These are phyloP conservation scores for Schizothorax lantsangensis DNA, from an alignment of 2,797 vertebrate species.

Conservation along the genomic window DNA sequence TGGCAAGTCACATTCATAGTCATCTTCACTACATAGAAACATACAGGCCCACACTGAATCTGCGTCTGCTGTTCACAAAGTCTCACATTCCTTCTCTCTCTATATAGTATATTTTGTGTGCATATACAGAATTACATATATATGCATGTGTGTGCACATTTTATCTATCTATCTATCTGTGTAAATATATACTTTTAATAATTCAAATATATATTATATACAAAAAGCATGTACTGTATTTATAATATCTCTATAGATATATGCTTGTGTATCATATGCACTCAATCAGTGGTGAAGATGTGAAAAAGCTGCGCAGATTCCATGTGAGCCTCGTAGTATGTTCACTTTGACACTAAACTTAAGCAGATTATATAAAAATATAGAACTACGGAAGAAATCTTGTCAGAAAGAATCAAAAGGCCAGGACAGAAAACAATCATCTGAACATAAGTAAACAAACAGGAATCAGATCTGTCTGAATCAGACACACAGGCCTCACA, in stretches of 20 bases:
- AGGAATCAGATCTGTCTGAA: neutral
- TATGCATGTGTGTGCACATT: too few relatives aligned
- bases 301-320: neutral
- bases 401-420: neutral
- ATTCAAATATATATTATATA: neutral
- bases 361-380: constrained; percentile 42
- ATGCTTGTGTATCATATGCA: neutral
- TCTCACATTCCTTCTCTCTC: neutral
- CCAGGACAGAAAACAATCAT: neutral
- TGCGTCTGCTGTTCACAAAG: neutral
- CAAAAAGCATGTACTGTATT: neutral
- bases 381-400: constrained; percentile 12
- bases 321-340: neutral
- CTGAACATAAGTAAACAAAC: neutral
- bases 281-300: neutral
- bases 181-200: neutral
- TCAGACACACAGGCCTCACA: constrained; percentile 2
- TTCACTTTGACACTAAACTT: neutral
- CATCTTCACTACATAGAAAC: constrained; percentile 46
- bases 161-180: neutral
- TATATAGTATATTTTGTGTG: neutral
- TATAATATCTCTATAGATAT: neutral
- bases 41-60: constrained; percentile 19
- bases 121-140: neutral
- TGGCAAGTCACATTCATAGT: constrained; percentile 53